phyloP scores from a whole-genome alignment of 2,113 vertebrate genomes.

The Channa maculata region DNA sequence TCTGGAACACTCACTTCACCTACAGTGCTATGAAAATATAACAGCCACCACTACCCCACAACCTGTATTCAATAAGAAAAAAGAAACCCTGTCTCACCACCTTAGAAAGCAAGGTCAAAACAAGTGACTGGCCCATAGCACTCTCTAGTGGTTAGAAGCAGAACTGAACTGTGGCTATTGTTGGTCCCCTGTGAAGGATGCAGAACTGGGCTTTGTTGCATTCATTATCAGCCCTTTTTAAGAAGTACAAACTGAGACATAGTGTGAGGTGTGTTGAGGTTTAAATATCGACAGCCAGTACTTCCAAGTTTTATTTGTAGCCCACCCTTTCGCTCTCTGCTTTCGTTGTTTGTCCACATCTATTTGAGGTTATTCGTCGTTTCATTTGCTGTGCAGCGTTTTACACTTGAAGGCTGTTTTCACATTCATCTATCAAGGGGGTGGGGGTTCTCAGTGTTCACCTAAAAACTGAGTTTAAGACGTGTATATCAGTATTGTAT shows the following conservation, averaged over 20 bases:
- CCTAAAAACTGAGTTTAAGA: neutral
- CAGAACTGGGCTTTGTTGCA: conserved; percentile 35
- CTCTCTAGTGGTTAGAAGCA: conserved; percentile 67
- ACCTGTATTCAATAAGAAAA: neutral
- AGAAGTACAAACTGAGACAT: conserved; percentile 14
- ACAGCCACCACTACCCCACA: conserved; percentile 13
- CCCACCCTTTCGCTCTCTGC: neutral
- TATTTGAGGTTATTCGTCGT: neutral
- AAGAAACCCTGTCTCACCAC: conserved; percentile 38
- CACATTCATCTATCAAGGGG: conserved; percentile 1
- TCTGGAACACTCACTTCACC: conserved; percentile 25
- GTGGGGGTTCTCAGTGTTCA: neutral
- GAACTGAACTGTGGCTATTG: conserved; percentile 23
- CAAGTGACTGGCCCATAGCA: conserved; percentile 62
- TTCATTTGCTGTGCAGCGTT: neutral
- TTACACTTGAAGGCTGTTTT: neutral
- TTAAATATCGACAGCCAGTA: neutral
- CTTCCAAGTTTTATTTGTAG: neutral
- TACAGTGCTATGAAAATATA: conserved; percentile 28
- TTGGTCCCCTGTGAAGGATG: conserved; percentile 12
- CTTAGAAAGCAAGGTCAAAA: conserved; percentile 77
- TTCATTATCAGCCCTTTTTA: conserved; percentile 38
- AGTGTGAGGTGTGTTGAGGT: neutral
- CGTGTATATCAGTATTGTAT: neutral
- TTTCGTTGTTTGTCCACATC: too few relatives aligned